phyloP scores from a whole-genome alignment of 2,797 vertebrate genomes.

The Vireo griseus region DNA sequence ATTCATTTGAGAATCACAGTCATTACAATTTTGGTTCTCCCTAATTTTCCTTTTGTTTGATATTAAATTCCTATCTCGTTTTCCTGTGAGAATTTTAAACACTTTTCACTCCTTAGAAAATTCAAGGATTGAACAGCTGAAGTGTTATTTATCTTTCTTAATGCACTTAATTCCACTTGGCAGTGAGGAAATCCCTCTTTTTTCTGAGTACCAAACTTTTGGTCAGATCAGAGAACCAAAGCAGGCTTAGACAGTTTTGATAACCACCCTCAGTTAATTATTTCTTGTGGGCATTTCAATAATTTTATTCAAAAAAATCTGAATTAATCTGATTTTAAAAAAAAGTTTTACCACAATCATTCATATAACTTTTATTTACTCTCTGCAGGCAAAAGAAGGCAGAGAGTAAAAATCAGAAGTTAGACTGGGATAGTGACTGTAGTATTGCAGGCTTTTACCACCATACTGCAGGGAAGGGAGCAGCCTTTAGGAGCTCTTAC shows the following conservation, averaged over 20 bases:
- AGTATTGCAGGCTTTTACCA: background rate
- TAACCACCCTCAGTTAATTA: background rate
- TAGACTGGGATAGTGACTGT: background rate
- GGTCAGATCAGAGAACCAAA: background rate
- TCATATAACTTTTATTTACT: background rate
- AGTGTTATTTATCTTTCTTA: background rate
- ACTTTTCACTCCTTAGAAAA: background rate
- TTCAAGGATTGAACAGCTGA: background rate
- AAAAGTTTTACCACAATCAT: background rate
- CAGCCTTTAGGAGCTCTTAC: background rate
- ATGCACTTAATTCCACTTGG: background rate
- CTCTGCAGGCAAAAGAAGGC: background rate
- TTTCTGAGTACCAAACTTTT: background rate
- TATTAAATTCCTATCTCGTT: background rate
- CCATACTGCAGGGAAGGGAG: background rate
- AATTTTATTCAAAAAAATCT: background rate
- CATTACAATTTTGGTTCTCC: background rate
- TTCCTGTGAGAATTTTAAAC: background rate
- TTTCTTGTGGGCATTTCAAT: background rate
- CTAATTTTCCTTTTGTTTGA: background rate
- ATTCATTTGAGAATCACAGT: background rate
- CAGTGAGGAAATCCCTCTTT: background rate
- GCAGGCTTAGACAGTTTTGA: background rate
- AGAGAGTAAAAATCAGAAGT: background rate
- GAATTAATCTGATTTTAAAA: background rate